phyloP scores from a whole-genome alignment of 2,888 invertebrate species.

The Protophormia terraenovae region DNA sequence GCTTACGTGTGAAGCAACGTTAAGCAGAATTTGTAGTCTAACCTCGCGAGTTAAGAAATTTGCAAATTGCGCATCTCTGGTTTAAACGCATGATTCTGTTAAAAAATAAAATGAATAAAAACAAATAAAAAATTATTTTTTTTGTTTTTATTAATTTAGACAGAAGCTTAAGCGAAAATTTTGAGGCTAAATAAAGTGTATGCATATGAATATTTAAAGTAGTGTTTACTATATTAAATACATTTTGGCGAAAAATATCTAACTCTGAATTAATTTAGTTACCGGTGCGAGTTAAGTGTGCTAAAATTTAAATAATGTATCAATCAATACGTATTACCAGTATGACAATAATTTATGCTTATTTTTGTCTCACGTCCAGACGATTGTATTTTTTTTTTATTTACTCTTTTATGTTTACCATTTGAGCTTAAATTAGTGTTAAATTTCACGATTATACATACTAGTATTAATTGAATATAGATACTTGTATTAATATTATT shows the following conservation, averaged over 20 bases:
- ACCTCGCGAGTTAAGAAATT: too few relatives aligned
- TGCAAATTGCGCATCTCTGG: too few relatives aligned
- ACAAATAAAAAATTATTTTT: too few relatives aligned
- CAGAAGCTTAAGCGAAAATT: too few relatives aligned
- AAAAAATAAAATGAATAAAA: too few relatives aligned
- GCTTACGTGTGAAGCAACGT: too few relatives aligned
- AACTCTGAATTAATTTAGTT: not conserved
- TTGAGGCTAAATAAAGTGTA: too few relatives aligned
- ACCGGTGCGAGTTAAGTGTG: not conserved
- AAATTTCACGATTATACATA: not conserved
- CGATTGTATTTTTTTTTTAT: not conserved
- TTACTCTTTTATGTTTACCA: not conserved
- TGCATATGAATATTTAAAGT: too few relatives aligned
- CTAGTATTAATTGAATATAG: not conserved
- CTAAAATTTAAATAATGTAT: not conserved
- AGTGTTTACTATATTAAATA: not conserved
- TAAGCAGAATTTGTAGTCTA: too few relatives aligned
- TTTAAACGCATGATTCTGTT: too few relatives aligned
- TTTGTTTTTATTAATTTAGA: too few relatives aligned
- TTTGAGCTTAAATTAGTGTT: not conserved
- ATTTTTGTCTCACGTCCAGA: not conserved
- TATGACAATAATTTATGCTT: not conserved
- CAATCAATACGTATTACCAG: not conserved
- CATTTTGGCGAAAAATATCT: not conserved
- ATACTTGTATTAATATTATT: too few relatives aligned